Conservation (phyloP, 2,888 invertebrate species). For the Temnothorax unifasciatus region DNA sequence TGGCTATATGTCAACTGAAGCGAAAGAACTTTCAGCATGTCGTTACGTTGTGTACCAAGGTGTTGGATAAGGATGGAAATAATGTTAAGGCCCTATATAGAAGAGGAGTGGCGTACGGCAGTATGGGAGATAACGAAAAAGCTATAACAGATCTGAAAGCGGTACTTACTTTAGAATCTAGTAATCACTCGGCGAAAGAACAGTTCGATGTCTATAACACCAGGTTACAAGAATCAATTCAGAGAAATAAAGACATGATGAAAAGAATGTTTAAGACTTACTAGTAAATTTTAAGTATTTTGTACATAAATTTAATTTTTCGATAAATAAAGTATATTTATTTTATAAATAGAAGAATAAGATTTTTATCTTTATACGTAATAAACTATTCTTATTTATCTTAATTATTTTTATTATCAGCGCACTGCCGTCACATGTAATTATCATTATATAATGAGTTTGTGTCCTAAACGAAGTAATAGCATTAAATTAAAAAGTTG, state of each 20-base stretch:
- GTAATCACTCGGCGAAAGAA: conserved; percentile 89
- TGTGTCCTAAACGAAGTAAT: conserved; percentile 50
- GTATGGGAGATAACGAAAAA: conserved; percentile 89
- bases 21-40: conserved; percentile 90
- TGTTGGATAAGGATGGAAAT: conserved; percentile 84
- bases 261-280: conserved; percentile 87
- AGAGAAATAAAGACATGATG: conserved; percentile 88
- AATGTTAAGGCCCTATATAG: conserved; percentile 87
- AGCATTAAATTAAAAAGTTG: conserved; percentile 22
- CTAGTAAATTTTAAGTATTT: conserved; percentile 36
- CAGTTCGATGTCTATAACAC: conserved; percentile 88
- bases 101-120: conserved; percentile 86
- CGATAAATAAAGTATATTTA: conserved; percentile 71
- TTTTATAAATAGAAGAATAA: conserved; percentile 83
- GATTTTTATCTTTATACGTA: conserved; percentile 80
- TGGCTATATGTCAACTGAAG: conserved; percentile 93
- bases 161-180: conserved; percentile 89
- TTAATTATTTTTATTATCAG: background rate
- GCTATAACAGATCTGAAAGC: conserved; percentile 89
- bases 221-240: conserved; percentile 88
- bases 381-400: conserved; percentile 75
- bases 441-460: conserved; percentile 8
- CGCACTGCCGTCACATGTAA: background rate
- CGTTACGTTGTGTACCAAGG: conserved; percentile 88
- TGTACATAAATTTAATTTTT: conserved; percentile 70